These are phyloP conservation scores for Aquatica leii DNA, from an alignment of 2,888 invertebrate genomes.

Conservation along the genomic window DNA sequence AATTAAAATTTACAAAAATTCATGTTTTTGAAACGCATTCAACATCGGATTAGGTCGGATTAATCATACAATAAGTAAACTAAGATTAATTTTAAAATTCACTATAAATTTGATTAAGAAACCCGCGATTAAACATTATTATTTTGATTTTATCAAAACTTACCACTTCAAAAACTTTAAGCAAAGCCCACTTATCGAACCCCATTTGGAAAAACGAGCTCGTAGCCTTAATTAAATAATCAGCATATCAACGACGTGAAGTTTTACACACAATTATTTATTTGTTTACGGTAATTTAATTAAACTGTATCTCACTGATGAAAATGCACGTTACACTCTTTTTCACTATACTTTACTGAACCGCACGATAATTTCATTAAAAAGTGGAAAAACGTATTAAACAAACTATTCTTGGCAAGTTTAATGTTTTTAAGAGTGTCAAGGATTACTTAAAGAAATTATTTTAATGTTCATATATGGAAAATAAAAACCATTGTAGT, in stretches of 20 bases:
- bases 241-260: slow-evolving; percentile 5
- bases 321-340: too few species aligned
- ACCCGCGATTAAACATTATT: too few species aligned
- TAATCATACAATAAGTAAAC: too few species aligned
- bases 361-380: not conserved
- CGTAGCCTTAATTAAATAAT: not conserved
- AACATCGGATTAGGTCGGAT: too few species aligned
- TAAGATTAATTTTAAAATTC: too few species aligned
- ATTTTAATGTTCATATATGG: slow-evolving; percentile 7
- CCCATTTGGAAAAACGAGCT: slow-evolving; percentile 19
- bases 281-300: slow-evolving; percentile 9
- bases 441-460: slow-evolving; percentile 3
- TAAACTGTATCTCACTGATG: too few species aligned
- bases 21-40: too few species aligned
- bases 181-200: slow-evolving; percentile 58
- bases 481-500: not conserved
- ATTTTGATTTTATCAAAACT: slow-evolving; percentile 40
- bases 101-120: too few species aligned
- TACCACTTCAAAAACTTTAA: slow-evolving; percentile 59
- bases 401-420: not conserved
- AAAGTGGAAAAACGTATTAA: slow-evolving; percentile 5
- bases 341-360: not conserved
- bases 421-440: slow-evolving; percentile 6
- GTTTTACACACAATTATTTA: slow-evolving; percentile 13
- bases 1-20: too few species aligned